Conservation (phyloP, 92 coral and sea anemone genomes). For the Parazoanthus swiftii region DNA sequence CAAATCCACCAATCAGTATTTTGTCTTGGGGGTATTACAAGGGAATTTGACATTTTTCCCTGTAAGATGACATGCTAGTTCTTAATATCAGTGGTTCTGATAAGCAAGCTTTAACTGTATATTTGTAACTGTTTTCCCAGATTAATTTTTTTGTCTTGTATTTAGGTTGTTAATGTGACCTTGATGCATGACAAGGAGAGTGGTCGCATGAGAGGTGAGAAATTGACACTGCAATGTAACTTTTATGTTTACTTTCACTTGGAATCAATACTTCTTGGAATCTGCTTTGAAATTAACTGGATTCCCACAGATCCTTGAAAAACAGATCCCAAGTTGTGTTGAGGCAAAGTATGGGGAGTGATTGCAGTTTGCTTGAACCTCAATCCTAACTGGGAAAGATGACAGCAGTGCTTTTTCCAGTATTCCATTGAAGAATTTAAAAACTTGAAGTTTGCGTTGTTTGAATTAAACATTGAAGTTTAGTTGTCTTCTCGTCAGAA, state of each 20-base stretch:
- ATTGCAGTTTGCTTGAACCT: too few species aligned
- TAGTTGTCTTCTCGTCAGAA: too few species aligned
- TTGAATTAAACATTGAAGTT: too few species aligned
- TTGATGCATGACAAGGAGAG: slow-evolving; percentile 68
- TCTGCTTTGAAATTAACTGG: not conserved
- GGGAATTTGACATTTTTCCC: too few species aligned
- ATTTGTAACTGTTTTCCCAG: not conserved
- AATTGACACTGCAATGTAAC: not conserved
- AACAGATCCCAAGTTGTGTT: slow-evolving; percentile 18
- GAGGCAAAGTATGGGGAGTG: not conserved
- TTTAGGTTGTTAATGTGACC: slow-evolving; percentile 63
- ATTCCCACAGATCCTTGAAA: not conserved
- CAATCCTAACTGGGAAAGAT: not conserved
- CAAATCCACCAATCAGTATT: not conserved
- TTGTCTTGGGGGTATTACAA: not conserved
- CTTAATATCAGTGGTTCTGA: too few species aligned
- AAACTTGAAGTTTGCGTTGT: too few species aligned
- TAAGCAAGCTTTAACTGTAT: too few species aligned
- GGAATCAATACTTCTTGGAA: slow-evolving; percentile 4
- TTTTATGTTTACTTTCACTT: not conserved
- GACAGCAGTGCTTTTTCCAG: not conserved
- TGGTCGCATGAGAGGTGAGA: slow-evolving; percentile 71
- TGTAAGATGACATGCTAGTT: too few species aligned
- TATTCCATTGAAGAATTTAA: not conserved
- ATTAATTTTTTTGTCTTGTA: not conserved